These are phyloP conservation scores for Melanotaenia trifasciata DNA, from an alignment of 2,797 vertebrate species.

Conservation along the genomic window DNA sequence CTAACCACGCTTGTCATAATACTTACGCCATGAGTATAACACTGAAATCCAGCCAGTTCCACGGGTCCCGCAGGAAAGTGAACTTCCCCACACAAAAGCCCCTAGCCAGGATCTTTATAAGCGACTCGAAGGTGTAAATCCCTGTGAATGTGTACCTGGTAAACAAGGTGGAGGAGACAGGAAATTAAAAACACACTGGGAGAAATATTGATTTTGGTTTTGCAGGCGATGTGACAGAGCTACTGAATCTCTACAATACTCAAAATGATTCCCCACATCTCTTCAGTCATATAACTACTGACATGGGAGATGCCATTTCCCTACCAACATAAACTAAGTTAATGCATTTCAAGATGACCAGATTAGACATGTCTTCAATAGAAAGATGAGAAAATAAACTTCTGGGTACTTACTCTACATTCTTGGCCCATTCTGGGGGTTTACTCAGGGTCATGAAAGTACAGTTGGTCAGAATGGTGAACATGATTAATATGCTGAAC, in stretches of 20 bases:
- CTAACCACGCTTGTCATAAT: conserved; percentile 55
- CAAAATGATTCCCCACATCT: background rate
- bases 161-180: background rate
- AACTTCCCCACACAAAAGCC: conserved; percentile 97
- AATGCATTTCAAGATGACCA: background rate
- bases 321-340: background rate
- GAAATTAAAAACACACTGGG: conserved; percentile 10
- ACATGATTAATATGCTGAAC: conserved; percentile 99
- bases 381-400: background rate
- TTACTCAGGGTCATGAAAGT: conserved; percentile 98
- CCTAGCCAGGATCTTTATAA: conserved; percentile 94
- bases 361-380: too few species aligned
- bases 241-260: background rate
- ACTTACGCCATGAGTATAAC: conserved; percentile 99
- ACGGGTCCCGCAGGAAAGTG: conserved; percentile 96
- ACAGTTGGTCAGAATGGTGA: conserved; percentile 99
- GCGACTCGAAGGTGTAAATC: too few species aligned
- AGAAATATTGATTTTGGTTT: conserved; percentile 1
- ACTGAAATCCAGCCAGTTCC: conserved; percentile 99
- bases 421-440: conserved; percentile 97
- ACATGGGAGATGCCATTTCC: too few species aligned
- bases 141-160: conserved; percentile 40
- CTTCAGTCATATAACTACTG: background rate
- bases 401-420: conserved; percentile 95
- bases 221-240: background rate